Percentiles rank a stretch among this genome's conserved stretches.
Conservation (phyloP, 2,113 vertebrate genomes). For the Aptenodytes patagonicus region DNA sequence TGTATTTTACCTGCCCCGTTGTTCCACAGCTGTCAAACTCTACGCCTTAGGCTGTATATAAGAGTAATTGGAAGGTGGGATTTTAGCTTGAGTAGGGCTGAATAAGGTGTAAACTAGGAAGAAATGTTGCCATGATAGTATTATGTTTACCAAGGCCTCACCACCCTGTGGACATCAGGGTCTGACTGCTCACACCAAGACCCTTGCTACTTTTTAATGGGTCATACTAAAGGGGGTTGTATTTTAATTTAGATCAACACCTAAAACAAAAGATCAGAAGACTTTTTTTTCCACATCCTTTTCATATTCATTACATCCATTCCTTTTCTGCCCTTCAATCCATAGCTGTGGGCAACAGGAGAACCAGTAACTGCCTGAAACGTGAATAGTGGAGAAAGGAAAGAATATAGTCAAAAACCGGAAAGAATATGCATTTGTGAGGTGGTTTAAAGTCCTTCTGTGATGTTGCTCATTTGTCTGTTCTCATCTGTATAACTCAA, state of each 20-base stretch:
- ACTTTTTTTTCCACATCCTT: background rate
- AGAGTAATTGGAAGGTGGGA: background rate
- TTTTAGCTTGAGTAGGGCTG: background rate
- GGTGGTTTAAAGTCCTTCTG: background rate
- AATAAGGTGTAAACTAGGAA: slow-evolving; percentile 14
- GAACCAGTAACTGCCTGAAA: background rate
- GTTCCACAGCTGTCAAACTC: background rate
- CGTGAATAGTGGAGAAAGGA: background rate
- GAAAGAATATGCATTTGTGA: background rate
- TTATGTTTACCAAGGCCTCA: background rate
- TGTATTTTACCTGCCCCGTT: background rate
- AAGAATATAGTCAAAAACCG: background rate
- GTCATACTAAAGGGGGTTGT: background rate
- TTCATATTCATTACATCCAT: background rate
- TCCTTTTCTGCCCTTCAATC: background rate
- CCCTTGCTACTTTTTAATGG: background rate
- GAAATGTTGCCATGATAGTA: background rate
- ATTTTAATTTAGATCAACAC: background rate
- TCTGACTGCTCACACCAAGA: background rate
- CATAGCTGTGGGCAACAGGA: background rate
- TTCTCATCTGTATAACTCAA: background rate
- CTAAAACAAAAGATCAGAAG: background rate
- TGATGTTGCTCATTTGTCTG: background rate
- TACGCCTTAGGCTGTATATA: background rate
- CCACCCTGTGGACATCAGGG: background rate